Evolutionary conservation across 23 tunicate genomes (phyloP).

Genomic region (Trididemnum clinides): DNA sequence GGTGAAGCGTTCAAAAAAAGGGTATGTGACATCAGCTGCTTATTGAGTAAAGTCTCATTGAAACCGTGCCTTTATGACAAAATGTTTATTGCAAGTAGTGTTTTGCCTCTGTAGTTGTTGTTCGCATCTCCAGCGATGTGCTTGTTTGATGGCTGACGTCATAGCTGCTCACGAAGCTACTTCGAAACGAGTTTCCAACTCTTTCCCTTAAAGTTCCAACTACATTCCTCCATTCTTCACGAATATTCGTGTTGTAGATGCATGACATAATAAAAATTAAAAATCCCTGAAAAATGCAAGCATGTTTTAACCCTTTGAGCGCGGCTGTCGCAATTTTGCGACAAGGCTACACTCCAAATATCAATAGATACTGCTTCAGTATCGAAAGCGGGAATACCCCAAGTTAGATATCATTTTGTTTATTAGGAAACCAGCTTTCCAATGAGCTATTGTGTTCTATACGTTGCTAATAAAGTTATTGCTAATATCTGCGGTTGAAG

Average conservation of each 20-base stretch:
- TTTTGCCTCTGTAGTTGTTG: neutral
- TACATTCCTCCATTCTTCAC: conserved; percentile 11
- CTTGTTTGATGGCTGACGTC: neutral
- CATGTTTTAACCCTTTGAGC: no score
- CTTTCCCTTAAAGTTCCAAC: neutral
- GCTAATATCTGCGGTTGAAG: no score
- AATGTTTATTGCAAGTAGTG: neutral
- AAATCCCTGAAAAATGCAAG: conserved; percentile 34
- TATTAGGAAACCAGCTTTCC: conserved; percentile 9
- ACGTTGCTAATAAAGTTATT: conserved; percentile 7
- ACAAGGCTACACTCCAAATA: no score
- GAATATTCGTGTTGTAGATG: conserved; percentile 6
- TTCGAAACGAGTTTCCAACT: neutral
- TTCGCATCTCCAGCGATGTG: neutral
- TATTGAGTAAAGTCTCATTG: no score
- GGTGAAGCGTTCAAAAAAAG: no score
- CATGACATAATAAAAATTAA: conserved; percentile 37
- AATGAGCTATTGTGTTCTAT: conserved; percentile 18
- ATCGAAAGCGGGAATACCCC: conserved; percentile 14
- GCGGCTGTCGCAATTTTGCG: no score
- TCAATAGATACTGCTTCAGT: conserved; percentile 1
- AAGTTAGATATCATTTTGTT: neutral
- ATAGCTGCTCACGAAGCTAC: neutral
- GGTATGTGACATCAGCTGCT: no score
- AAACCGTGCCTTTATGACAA: no score